Evolutionary conservation across 2,888 invertebrate species (phyloP).

Genomic region (Folsomia candida): DNA sequence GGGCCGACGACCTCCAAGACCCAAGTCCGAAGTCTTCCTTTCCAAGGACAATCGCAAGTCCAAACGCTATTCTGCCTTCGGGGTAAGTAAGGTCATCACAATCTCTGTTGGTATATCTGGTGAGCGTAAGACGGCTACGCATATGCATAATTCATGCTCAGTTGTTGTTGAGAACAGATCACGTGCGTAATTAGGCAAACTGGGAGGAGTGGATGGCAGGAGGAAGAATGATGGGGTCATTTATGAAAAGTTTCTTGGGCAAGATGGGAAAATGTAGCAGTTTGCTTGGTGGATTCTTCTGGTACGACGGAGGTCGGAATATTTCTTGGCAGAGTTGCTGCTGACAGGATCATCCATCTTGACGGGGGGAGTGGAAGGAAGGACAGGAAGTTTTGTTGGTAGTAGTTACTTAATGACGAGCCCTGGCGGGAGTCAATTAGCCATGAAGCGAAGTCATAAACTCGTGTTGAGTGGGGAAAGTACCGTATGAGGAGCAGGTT

Average conservation of each 20-base stretch:
- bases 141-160: too few relatives aligned
- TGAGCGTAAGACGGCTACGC: not conserved
- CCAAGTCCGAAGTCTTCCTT: constrained; percentile 92
- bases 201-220: not conserved
- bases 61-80: constrained; percentile 94
- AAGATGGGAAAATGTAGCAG: not conserved
- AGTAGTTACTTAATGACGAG: constrained; percentile 26
- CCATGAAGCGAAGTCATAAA: constrained; percentile 42
- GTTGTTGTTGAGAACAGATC: too few relatives aligned
- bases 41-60: constrained; percentile 74
- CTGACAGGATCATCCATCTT: constrained; percentile 48
- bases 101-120: not conserved
- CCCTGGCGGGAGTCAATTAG: constrained; percentile 46
- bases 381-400: not conserved
- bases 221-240: constrained; percentile 15
- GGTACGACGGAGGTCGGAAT: constrained; percentile 40
- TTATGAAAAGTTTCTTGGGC: constrained; percentile 8
- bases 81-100: constrained; percentile 64
- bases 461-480: not conserved
- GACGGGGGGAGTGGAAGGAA: not conserved
- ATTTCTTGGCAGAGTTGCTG: constrained; percentile 37
- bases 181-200: not conserved
- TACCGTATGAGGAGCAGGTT: not conserved
- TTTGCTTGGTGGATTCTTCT: constrained; percentile 27
- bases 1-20: constrained; percentile 87